Conservation (phyloP, 2,888 invertebrate genomes). For the Pseudolycoriella hygida region DNA sequence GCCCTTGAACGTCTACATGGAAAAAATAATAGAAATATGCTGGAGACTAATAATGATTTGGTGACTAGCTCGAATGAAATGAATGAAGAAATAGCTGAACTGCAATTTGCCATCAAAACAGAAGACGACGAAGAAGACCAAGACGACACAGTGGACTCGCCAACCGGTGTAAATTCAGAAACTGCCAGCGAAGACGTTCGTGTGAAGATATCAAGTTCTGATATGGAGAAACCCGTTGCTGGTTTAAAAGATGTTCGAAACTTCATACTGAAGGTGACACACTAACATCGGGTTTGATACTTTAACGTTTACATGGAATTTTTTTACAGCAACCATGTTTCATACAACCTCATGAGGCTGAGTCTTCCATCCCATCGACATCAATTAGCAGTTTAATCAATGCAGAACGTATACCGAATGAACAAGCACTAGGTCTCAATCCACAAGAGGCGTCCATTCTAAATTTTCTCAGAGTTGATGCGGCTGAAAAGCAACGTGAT, state of each 20-base stretch:
- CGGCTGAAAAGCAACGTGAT: slow-evolving; percentile 44
- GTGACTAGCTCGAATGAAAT: slow-evolving; percentile 58
- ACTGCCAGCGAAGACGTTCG: slow-evolving; percentile 20
- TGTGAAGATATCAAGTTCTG: slow-evolving; percentile 24
- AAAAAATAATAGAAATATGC: slow-evolving; percentile 32
- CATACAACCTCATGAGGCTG: slow-evolving; percentile 3
- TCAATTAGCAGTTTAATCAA: slow-evolving; percentile 31
- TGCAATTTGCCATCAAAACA: slow-evolving; percentile 27
- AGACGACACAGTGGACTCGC: slow-evolving; percentile 57
- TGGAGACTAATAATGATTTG: slow-evolving; percentile 35
- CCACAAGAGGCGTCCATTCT: slow-evolving; percentile 40
- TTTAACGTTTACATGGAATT: too few species aligned
- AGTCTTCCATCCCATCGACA: slow-evolving; percentile 10
- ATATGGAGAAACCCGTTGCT: slow-evolving; percentile 10
- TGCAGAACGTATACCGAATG: slow-evolving; percentile 38
- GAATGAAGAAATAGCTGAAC: slow-evolving; percentile 38
- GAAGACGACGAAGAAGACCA: slow-evolving; percentile 38
- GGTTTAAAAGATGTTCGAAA: slow-evolving; percentile 13
- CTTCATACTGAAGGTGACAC: slow-evolving; percentile 18
- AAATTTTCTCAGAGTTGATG: slow-evolving; percentile 45
- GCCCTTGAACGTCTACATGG: slow-evolving; percentile 68
- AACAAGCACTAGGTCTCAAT: slow-evolving; percentile 30
- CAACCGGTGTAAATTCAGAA: slow-evolving; percentile 23
- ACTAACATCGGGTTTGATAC: too few species aligned
- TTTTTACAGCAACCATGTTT: slow-evolving; percentile 5